Percentiles rank a stretch among this genome's conserved stretches.
These are phyloP conservation scores for Tortricodes alternella DNA, from an alignment of 2,888 invertebrate species.

Conservation along the genomic window DNA sequence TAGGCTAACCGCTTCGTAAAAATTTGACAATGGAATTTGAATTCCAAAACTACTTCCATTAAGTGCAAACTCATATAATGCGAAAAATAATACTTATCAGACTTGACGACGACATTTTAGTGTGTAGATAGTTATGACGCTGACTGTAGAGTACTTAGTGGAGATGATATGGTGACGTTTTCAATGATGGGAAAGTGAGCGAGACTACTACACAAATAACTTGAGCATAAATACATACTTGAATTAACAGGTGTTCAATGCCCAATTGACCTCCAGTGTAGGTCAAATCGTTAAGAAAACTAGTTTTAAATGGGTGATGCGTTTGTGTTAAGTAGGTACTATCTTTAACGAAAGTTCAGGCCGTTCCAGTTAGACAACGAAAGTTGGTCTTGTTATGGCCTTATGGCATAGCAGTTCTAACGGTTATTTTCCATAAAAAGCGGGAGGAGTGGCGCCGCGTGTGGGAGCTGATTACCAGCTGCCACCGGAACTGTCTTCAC, in stretches of 20 bases:
- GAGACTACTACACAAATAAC: conserved; percentile 6
- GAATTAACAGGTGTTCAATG: conserved; percentile 12
- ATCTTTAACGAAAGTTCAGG: conserved; percentile 25
- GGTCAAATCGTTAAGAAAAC: conserved; percentile 14
- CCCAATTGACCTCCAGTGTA: conserved; percentile 12
- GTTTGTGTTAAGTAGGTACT: conserved; percentile 18
- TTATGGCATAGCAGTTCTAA: conserved; percentile 39
- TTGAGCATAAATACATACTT: conserved; percentile 3
- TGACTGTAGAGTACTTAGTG: too few relatives aligned
- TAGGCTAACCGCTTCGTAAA: too few relatives aligned
- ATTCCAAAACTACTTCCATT: too few relatives aligned
- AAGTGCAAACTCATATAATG: too few relatives aligned
- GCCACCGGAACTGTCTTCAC: background rate
- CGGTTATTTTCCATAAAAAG: conserved; percentile 39
- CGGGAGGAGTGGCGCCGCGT: conserved; percentile 3
- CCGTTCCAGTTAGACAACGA: conserved; percentile 43
- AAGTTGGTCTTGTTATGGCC: conserved; percentile 45
- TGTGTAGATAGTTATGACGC: background rate
- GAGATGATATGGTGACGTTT: background rate
- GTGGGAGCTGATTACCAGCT: conserved; percentile 10
- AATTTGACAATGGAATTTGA: too few relatives aligned
- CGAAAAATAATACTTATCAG: too few relatives aligned
- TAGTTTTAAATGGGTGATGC: conserved; percentile 5
- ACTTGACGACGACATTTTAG: background rate
- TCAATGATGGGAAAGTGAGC: conserved; percentile 1